Evolutionary conservation across 2,113 vertebrate species (phyloP).

Genomic region (Calidris pugnax): DNA sequence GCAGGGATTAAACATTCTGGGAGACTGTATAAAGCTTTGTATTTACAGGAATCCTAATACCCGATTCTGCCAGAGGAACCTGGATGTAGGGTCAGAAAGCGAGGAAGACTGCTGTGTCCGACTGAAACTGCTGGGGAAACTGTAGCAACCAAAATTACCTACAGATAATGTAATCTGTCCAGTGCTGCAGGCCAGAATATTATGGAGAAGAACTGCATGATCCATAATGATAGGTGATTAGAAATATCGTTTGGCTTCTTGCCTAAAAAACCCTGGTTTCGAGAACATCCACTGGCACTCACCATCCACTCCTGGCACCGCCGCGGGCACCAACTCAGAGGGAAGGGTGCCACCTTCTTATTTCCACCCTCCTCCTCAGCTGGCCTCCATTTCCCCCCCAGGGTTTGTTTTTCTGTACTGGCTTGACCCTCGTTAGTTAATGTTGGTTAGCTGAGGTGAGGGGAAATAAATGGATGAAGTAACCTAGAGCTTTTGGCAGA

Average conservation of each 20-base stretch:
- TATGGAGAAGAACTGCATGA: not conserved
- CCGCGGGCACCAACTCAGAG: accelerated
- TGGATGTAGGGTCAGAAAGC: not conserved
- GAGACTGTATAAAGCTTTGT: not conserved
- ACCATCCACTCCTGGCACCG: accelerated
- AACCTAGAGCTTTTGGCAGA: not conserved
- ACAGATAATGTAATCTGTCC: not conserved
- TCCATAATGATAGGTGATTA: not conserved
- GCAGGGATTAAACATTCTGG: not conserved
- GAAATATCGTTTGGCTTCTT: not conserved
- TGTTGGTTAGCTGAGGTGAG: not conserved
- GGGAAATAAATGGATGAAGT: not conserved
- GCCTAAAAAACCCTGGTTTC: not conserved
- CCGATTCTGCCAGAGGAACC: not conserved
- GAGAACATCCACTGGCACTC: not conserved
- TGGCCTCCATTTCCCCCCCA: not conserved
- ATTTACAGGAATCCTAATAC: not conserved
- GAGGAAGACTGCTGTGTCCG: not conserved
- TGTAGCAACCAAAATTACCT: not conserved
- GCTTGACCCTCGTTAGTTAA: not conserved
- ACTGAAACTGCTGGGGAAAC: not conserved
- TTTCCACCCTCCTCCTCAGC: not conserved
- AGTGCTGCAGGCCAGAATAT: not conserved
- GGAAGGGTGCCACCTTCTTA: not conserved
- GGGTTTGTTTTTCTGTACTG: not conserved